A percentile compares a stretch with the other conserved stretches of the same genome.
These are phyloP conservation scores for Mizuhopecten yessoensis DNA, from an alignment of 1,140 invertebrate species.

Conservation along the genomic window DNA sequence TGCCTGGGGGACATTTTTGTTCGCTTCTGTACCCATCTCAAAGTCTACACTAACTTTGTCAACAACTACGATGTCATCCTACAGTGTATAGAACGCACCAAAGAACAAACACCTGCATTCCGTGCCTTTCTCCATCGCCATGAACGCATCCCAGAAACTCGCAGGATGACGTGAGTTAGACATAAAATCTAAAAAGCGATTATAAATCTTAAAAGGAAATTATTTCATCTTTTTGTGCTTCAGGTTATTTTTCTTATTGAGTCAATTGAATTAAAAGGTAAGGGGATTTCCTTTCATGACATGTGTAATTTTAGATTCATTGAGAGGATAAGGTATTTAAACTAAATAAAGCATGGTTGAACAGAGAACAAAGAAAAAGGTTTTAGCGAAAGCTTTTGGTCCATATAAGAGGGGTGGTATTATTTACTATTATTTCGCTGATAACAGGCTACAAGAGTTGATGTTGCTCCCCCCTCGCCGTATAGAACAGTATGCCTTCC, in stretches of 20 bases:
- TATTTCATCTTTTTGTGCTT: too few species aligned
- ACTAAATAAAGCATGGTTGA: too few species aligned
- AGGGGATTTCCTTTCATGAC: too few species aligned
- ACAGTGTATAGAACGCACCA: conserved; percentile 75
- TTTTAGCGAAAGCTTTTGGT: too few species aligned
- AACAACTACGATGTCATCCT: conserved; percentile 81
- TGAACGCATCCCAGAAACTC: conserved; percentile 75
- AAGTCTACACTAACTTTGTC: conserved; percentile 79
- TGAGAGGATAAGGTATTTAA: too few species aligned
- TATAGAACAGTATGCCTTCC: conserved; percentile 76
- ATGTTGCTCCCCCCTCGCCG: conserved; percentile 72
- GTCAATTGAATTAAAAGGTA: too few species aligned
- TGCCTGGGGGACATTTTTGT: conserved; percentile 82
- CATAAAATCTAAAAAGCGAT: not conserved
- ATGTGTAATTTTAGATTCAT: too few species aligned
- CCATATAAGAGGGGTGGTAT: too few species aligned
- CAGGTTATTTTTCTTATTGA: too few species aligned
- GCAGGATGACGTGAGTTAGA: conserved; percentile 78
- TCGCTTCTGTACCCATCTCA: conserved; percentile 76
- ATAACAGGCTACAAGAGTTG: conserved; percentile 75
- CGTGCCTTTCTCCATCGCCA: conserved; percentile 78
- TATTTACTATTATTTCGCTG: too few species aligned
- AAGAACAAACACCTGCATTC: conserved; percentile 78
- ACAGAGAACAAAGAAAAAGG: too few species aligned
- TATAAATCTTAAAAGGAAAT: too few species aligned